phyloP scores from a whole-genome alignment of 2,797 vertebrate species.

The Enteromius radiatus region DNA sequence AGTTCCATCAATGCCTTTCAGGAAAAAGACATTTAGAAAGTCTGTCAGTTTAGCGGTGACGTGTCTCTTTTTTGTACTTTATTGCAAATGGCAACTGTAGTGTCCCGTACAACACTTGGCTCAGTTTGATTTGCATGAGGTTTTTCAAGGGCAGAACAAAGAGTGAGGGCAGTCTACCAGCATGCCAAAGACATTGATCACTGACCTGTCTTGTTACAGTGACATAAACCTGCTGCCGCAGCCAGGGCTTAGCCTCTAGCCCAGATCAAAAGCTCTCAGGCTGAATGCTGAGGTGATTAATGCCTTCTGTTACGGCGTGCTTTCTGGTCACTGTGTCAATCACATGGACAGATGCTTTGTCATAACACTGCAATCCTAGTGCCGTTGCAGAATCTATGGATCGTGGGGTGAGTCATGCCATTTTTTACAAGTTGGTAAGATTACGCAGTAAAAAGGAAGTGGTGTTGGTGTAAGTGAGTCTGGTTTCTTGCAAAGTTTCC shows the following conservation, averaged over 20 bases:
- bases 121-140: slow-evolving; percentile 39
- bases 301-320: slow-evolving; percentile 34
- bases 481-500: not conserved
- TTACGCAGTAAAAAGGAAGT: not conserved
- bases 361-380: slow-evolving; percentile 34
- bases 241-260: slow-evolving; percentile 46
- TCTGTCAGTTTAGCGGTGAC: slow-evolving; percentile 4
- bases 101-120: not conserved
- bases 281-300: slow-evolving; percentile 55
- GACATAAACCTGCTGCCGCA: slow-evolving; percentile 51
- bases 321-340: slow-evolving; percentile 51
- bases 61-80: not conserved
- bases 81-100: not conserved
- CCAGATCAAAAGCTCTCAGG: slow-evolving; percentile 41
- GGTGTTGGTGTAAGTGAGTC: not conserved
- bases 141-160: slow-evolving; percentile 40
- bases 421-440: not conserved
- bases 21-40: not conserved
- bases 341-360: slow-evolving; percentile 53
- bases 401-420: not conserved
- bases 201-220: slow-evolving; percentile 59
- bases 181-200: slow-evolving; percentile 57
- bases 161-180: slow-evolving; percentile 41
- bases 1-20: slow-evolving; percentile 7
- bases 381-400: slow-evolving; percentile 18